Base-by-base conservation (phyloP, 1,140 invertebrate genomes). In the Charaxes varanes region DNA sequence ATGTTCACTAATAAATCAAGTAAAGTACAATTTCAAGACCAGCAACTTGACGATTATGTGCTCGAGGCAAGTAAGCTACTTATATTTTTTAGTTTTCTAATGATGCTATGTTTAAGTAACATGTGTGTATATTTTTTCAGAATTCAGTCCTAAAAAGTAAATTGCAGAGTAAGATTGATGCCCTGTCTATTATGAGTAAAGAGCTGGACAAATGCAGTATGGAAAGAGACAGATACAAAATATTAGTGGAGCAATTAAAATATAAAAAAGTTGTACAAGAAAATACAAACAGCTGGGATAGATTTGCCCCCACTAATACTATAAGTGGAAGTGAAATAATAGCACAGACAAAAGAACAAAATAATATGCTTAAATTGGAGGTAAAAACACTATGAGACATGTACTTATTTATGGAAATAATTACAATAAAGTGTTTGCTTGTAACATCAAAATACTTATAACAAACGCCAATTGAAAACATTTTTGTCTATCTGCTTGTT, bases 131-230 rank as follows among this genome's bases (percentile, higher is more conserved):
- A 21, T 40, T 37, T 11, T 81, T 82, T 33, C 48, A 89, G 85
- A 89, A 86, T 55, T 85, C 86, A 19, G 87, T 87, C 2, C 62
- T 90, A 6, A 86, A 87, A 55, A 89, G 90, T 49, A 94, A 94
- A 70, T 71, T 95, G 18, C 89, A 93, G 59, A 91, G 93, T 59
- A 95, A 95, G 80, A 87, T 90, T 22, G 92, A 94, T 77, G 92
- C 93, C 2, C 58, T 95, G 22, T 73, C 89, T 2, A 92, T 94
- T 34, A 78, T 95, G 57, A 92, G 88, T 40, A 87, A 91, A 59
- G 92, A 95, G 62, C 72, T 95, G 26, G 90, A 94, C 45, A 88
- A 93, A 78, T 93, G 91, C 68, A 89, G 90, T 44, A 89, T 87
- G 42, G 92, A 96, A 62, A 77, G 91, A 27, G 93, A 96, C 72